phyloP scores from a whole-genome alignment of 1,140 invertebrate species.

The Drosophila trapezifrons region DNA sequence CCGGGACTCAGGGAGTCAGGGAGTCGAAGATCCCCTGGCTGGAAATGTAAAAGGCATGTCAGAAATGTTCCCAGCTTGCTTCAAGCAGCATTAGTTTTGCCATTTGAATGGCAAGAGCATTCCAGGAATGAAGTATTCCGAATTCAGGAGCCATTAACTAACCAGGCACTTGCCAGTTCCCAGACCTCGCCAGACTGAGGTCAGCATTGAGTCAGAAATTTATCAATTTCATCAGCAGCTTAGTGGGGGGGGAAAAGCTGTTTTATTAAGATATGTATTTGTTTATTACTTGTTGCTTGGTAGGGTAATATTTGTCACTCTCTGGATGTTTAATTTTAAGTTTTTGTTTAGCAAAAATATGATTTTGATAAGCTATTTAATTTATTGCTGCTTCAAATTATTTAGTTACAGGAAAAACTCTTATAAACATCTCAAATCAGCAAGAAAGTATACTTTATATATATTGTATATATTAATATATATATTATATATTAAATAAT shows the following conservation, averaged over 20 bases:
- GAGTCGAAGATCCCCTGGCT: constrained; percentile 41
- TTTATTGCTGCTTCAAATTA: too few species aligned
- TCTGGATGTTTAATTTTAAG: background rate
- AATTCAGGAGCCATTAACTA: constrained; percentile 37
- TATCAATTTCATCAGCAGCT: constrained; percentile 11
- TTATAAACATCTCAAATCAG: too few species aligned
- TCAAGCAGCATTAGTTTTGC: constrained; percentile 58
- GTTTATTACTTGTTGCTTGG: background rate
- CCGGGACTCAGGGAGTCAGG: constrained; percentile 5
- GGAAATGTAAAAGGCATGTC: constrained; percentile 79
- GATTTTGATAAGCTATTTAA: too few species aligned
- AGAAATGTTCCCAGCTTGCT: constrained; percentile 63
- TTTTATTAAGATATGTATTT: constrained; percentile 3
- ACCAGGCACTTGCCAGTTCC: constrained; percentile 22
- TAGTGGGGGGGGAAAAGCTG: too few species aligned
- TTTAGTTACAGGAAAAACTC: too few species aligned
- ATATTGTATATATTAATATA: too few species aligned
- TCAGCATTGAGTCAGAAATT: constrained; percentile 16
- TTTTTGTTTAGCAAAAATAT: too few species aligned
- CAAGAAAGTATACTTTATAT: too few species aligned
- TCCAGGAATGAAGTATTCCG: constrained; percentile 40
- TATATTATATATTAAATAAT: background rate
- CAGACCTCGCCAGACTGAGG: background rate
- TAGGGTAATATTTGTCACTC: background rate
- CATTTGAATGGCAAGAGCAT: constrained; percentile 68